phyloP scores from a whole-genome alignment of 2,113 vertebrate genomes.

The Cyprinodon tularosa region DNA sequence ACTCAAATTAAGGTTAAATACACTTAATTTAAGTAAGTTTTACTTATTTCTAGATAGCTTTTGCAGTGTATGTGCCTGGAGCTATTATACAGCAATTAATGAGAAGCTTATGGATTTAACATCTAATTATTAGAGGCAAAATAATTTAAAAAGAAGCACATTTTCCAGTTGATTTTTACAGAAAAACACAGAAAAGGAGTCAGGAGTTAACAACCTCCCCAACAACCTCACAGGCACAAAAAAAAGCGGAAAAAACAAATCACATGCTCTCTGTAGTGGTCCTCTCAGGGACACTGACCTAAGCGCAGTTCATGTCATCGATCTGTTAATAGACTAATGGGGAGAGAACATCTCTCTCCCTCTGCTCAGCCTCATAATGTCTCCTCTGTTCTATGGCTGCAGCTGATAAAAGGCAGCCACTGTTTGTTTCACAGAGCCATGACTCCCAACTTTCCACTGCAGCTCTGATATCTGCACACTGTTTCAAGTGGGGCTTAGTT shows the following conservation, averaged over 20 bases:
- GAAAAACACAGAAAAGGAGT: not conserved
- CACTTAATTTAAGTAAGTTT: too few relatives aligned
- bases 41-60: too few relatives aligned
- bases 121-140: not conserved
- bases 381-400: constrained; percentile 59
- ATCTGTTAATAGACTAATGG: constrained; percentile 61
- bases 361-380: constrained; percentile 51
- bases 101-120: not conserved
- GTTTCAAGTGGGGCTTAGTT: constrained; percentile 11
- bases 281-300: constrained; percentile 23
- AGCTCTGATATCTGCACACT: constrained; percentile 10
- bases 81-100: not conserved
- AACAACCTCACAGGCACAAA: not conserved
- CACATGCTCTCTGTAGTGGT: constrained; percentile 13
- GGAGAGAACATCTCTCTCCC: constrained; percentile 22
- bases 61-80: not conserved
- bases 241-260: constrained; percentile 3
- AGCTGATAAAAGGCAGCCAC: constrained; percentile 50
- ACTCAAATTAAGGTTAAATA: too few relatives aligned
- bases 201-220: not conserved
- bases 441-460: constrained; percentile 48
- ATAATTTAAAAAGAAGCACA: not conserved
- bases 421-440: constrained; percentile 38
- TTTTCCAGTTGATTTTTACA: not conserved
- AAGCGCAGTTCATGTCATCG: constrained; percentile 3